Evolutionary conservation across 2,797 vertebrate species (phyloP), one percentile per base, ranked within the genome.

Genomic region (Cirrhinus mrigala): DNA sequence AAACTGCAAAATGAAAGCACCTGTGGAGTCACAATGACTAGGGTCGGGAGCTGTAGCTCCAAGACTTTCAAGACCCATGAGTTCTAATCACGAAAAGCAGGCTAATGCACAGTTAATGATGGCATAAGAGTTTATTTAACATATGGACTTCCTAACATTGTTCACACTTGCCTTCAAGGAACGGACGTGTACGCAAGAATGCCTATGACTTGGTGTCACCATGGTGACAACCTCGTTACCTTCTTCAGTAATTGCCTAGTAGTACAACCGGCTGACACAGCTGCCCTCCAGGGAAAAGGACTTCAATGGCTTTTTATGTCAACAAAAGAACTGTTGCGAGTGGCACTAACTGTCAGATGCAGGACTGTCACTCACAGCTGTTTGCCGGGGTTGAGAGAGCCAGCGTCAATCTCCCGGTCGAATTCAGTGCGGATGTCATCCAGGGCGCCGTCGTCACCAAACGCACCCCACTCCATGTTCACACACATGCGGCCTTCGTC

Each of bases 391-490:
- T 99, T 99, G 75, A 99, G 92, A 0, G 98, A 99, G 87, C 97
- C 97, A 85, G 96, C 97, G 81, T 99, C 98, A 0, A 99, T 95
- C 88, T 99, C 98, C 0, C 84, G 92, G 92, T 99, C 98, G 15
- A 98, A 97, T 54, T 97, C 95, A 0, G 97, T 98, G 77, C 97
- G 96, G 84, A 99, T 90, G 89, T 98, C 97, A 0, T 97, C 95
- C 69, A 99, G 95, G 0, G 73, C 52, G 0, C 97, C 97, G 0
- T 98, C 97, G 0, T 99, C 98, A 0, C 98, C 98, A 0, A 99
- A 99, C 5, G 98, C 98, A 0, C 98, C 98, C 98, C 98, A 99
- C 91, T 99, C 98, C 88, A 97, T 97, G 90, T 99, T 99, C 84
- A 99, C 95, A 71, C 98, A 99, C 98, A 99, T 99, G 1, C 96